Conservation (phyloP, 2,888 invertebrate genomes). For the Cynaeus angustus region DNA sequence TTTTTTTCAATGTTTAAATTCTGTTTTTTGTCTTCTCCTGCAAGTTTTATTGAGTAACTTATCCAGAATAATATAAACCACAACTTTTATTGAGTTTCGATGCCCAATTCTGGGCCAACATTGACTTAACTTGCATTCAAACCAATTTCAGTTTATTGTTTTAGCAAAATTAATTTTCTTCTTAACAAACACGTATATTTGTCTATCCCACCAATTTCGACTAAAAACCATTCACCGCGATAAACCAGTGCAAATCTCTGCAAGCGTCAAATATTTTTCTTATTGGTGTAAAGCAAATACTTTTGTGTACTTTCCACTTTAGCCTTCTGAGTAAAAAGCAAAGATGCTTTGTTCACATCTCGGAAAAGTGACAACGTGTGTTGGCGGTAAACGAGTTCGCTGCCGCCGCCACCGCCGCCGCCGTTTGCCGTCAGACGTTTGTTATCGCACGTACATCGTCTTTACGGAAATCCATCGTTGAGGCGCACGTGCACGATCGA, state of each 20-base stretch:
- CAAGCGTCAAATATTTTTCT: slow-evolving; percentile 42
- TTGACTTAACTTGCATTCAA: too few relatives aligned
- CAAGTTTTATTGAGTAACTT: too few relatives aligned
- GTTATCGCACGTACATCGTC: slow-evolving; percentile 72
- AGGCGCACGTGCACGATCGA: slow-evolving; percentile 68
- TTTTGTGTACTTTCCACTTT: slow-evolving; percentile 43
- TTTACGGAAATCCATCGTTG: slow-evolving; percentile 70
- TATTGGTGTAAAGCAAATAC: slow-evolving; percentile 39
- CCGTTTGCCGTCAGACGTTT: slow-evolving; percentile 59
- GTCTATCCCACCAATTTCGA: too few relatives aligned
- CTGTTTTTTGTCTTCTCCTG: too few relatives aligned
- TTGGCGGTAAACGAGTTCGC: slow-evolving; percentile 37
- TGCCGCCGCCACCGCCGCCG: not conserved
- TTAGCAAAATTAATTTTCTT: too few relatives aligned
- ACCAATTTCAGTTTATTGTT: too few relatives aligned
- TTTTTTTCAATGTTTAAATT: too few relatives aligned
- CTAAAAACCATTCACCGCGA: too few relatives aligned
- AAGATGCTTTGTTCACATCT: slow-evolving; percentile 51
- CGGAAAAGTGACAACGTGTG: slow-evolving; percentile 53
- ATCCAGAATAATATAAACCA: too few relatives aligned
- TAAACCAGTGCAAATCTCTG: not conserved
- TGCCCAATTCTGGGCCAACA: too few relatives aligned
- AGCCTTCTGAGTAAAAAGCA: slow-evolving; percentile 30
- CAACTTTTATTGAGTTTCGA: too few relatives aligned
- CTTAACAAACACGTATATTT: too few relatives aligned